Base-by-base conservation (phyloP, 2,797 vertebrate species). In the Thalassophryne amazonica region DNA sequence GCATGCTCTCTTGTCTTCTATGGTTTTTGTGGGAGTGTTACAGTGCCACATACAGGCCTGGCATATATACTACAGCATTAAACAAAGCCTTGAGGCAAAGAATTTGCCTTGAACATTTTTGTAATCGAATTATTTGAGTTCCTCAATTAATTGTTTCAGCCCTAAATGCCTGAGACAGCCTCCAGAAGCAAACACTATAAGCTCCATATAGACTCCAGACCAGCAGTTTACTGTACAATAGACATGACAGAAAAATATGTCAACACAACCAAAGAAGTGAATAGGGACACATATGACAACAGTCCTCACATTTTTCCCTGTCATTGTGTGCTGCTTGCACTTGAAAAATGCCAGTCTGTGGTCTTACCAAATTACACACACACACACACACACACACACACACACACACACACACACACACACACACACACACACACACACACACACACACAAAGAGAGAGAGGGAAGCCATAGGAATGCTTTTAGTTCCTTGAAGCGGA, bases 221-320 rank as follows among this genome's bases (percentile, higher is more conserved):
- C 31, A 57, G 34, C 66, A 59, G 71, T 59, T 78, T 77, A 71
- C 37, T 63, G 46, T 70, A 34, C 39, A 67, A 54, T 43, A 54
- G 62, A 24, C 49, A 57, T 43, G 40, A 47, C 41, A 46, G 35
- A 80, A 69, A 62, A 53, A 69, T 75, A 66, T 58, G 72, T 50
- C 47, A 39, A 62, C 28, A 8, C 30, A 43, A 51, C 51, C 57
- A 45, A 73, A 63, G 59, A 82, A 73, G 60, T 58, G 50, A 33
- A 76, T 59, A 47, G n/a, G 10, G 30, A 58, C 31, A 66, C 38
- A 15, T 60, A 47, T 55, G 54, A 63, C 70, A 71, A 15, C 33
- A 37, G 43, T 18, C 28, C 24, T 66, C 48, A 34, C 43, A 50
- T 60, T 64, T 62, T 60, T 63, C 25, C 18, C 49, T 51, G 31